A percentile compares a stretch with the other conserved stretches of the same genome.
Conservation (phyloP, 2,888 invertebrate genomes). For the Lasius platythorax region DNA sequence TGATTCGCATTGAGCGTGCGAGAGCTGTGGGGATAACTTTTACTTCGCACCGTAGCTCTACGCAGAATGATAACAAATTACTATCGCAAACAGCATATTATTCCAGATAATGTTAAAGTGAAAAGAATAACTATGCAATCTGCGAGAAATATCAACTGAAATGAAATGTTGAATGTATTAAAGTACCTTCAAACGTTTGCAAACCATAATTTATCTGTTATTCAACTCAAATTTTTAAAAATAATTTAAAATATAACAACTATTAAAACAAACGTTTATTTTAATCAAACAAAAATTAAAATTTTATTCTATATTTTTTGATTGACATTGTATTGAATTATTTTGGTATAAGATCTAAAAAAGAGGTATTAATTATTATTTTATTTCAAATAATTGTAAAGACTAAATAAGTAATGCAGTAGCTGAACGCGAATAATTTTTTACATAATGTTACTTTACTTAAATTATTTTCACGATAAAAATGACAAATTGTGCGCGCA, state of each 20-base stretch:
- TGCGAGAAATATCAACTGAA: constrained; percentile 8
- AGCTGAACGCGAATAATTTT: no score
- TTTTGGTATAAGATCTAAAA: neutral
- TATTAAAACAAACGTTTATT: neutral
- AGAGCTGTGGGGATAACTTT: constrained; percentile 39
- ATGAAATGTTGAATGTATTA: neutral
- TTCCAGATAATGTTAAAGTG: constrained; percentile 2
- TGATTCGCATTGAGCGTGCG: constrained; percentile 28
- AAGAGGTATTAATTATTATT: neutral
- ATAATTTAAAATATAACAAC: neutral
- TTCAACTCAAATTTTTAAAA: neutral
- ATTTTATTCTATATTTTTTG: neutral
- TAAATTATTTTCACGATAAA: neutral
- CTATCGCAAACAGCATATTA: constrained; percentile 32
- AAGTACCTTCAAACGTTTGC: neutral
- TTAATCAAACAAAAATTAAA: neutral
- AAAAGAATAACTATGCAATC: neutral
- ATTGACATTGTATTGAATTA: neutral
- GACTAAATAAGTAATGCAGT: no score
- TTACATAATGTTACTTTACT: neutral
- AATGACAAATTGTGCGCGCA: neutral
- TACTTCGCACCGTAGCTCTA: constrained; percentile 31
- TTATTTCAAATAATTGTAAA: neutral
- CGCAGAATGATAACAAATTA: constrained; percentile 42
- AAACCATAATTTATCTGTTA: neutral